A percentile compares a stretch with the other conserved stretches of the same genome.
These are phyloP conservation scores for Australoheros scitulus DNA, from an alignment of 2,113 vertebrate genomes.

Conservation along the genomic window DNA sequence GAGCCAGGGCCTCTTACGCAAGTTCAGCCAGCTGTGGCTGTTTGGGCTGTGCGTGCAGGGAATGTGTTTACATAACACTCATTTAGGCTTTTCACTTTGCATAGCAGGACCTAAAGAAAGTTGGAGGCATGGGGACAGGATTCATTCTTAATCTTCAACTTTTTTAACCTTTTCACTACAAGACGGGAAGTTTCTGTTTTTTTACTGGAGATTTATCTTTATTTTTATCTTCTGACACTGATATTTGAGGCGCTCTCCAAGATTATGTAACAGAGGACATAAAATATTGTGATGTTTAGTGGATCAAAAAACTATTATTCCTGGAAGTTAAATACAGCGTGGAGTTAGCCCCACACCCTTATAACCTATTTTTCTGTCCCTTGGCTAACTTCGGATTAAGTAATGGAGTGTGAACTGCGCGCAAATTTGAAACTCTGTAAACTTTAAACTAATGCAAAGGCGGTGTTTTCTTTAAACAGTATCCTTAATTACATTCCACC, in stretches of 20 bases:
- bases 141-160: not conserved
- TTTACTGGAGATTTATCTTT: not conserved
- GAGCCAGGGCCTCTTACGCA: conserved; percentile 72
- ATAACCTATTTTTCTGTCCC: not conserved
- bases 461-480: not conserved
- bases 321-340: not conserved
- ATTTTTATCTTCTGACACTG: not conserved
- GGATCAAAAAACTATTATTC: not conserved
- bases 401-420: not conserved
- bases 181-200: not conserved
- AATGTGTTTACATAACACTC: conserved; percentile 72
- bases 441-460: not conserved
- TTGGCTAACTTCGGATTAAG: not conserved
- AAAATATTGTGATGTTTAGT: not conserved
- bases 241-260: not conserved
- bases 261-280: not conserved
- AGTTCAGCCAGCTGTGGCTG: conserved; percentile 73
- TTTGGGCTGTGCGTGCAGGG: conserved; percentile 60
- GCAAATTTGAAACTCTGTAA: too few relatives aligned
- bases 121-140: not conserved
- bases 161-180: not conserved
- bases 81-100: conserved; percentile 43
- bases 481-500: not conserved
- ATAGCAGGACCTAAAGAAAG: conserved; percentile 45
- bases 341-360: not conserved